Evolutionary conservation across 2,888 invertebrate genomes (phyloP), one percentile per base, ranked within the genome.

Genomic region (Agrilus biguttatus): DNA sequence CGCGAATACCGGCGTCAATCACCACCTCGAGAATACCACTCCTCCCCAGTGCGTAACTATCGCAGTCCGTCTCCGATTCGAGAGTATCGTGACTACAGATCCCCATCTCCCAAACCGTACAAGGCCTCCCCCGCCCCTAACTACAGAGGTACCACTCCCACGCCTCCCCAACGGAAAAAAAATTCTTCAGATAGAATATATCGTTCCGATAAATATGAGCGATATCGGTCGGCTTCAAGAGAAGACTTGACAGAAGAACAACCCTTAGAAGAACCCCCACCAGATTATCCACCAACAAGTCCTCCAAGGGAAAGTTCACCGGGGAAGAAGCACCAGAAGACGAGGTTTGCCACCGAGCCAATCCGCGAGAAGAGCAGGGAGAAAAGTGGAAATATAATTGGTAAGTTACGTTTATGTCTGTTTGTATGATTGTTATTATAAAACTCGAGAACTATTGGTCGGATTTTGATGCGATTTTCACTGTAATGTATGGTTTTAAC

Each of bases 161-260:
- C 75, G 2, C 79, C 80, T 7, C 81, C 80, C 4, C 79, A 80
- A 57, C 70, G 81, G 47, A 77, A 77, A 59, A 74, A 77, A 47
- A 73, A 70, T 48, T 61, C 70, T 40, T 70, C 71, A 44, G 64
- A 69, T 46, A 76, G 78, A 53, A 69, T 75, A 53, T 68, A 70
- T 51, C 49, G 55, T 41, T 73, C 74, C 51, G 74, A 74, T 45
- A 73, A 72, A 10, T 28, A 28, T 4, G 28, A 28, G 53, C 73
- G 74, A 1, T 74, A 74, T 53, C 65, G 75, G 44, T 74, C 72
- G 49, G 73, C 73, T 8, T 73, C 74, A 0, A 57, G 73, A 8
- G 73, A 74, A 51, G 73, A 72, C 49, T 68, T 56, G 21, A 53
- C 55, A 33, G 63, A 71, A 14, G 58, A 60, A 23, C 60, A 56